phyloP scores from a whole-genome alignment of 1,140 invertebrate genomes.

The Caenorhabditis latens region DNA sequence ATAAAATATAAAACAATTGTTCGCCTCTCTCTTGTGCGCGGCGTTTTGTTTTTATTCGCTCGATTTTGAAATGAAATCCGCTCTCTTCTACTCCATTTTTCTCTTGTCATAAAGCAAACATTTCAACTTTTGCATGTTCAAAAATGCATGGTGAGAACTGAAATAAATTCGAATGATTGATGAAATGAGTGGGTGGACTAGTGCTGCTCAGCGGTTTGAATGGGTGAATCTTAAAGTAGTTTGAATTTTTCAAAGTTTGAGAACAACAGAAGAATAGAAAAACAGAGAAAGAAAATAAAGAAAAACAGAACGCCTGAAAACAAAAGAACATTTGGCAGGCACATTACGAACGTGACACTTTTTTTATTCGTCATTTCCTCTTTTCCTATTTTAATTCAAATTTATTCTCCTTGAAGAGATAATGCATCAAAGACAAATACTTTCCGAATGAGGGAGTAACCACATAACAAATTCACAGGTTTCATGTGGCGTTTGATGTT shows the following conservation, averaged over 20 bases:
- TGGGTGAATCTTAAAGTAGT: too few species aligned
- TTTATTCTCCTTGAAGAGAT: not conserved
- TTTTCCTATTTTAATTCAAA: not conserved
- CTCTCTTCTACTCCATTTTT: not conserved
- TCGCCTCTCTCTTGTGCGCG: not conserved
- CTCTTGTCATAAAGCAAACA: constrained; percentile 8
- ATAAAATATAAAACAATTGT: constrained; percentile 44
- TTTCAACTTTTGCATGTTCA: constrained; percentile 3
- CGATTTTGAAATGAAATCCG: not conserved
- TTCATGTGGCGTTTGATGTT: not conserved
- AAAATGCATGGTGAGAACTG: not conserved
- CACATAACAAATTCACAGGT: not conserved
- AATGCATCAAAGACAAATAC: not conserved
- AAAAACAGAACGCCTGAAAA: not conserved
- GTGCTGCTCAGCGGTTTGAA: not conserved
- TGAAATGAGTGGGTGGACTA: not conserved
- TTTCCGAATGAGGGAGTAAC: not conserved
- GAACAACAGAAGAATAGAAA: too few species aligned
- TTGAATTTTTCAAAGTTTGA: too few species aligned
- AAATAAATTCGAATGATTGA: not conserved
- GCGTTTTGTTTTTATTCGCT: not conserved
- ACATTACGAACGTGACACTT: too few species aligned
- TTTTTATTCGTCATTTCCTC: not conserved
- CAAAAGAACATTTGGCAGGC: not conserved
- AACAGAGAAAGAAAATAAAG: too few species aligned